These are phyloP conservation scores for Aurelia aurita complex sp. Pacific DNA, from an alignment of 30 jellyfish, hydroid and myxozoan genomes.

Conservation along the genomic window DNA sequence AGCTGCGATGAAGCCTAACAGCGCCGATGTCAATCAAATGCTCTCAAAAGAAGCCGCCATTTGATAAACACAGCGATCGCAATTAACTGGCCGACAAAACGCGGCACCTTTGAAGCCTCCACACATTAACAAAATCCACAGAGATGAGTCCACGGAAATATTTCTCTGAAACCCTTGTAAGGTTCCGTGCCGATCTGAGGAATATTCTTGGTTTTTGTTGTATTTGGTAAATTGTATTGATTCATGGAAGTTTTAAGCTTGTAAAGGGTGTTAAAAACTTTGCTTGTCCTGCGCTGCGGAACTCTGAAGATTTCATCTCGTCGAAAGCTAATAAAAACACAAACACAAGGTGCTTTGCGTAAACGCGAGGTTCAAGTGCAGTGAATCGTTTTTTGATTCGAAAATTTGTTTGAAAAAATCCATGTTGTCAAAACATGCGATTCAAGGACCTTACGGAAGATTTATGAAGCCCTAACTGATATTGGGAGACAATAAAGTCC, in stretches of 20 bases:
- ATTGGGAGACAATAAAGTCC: no score
- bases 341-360: neutral
- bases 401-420: no score
- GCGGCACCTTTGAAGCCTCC: conserved; percentile 86
- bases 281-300: conserved; percentile 31
- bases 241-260: conserved; percentile 54
- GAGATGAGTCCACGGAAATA: conserved; percentile 74
- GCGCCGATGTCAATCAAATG: conserved; percentile 87
- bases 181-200: conserved; percentile 78
- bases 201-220: conserved; percentile 65
- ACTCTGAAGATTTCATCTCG: neutral
- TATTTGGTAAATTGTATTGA: conserved; percentile 57
- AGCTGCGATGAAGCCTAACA: conserved; percentile 91
- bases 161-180: conserved; percentile 67
- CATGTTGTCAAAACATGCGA: no score
- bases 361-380: no score
- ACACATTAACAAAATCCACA: conserved; percentile 60
- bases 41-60: conserved; percentile 77
- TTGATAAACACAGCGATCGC: conserved; percentile 85
- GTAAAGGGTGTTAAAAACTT: conserved; percentile 36
- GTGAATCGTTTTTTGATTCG: no score
- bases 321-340: conserved; percentile 6
- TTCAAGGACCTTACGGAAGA: no score
- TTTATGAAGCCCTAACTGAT: no score
- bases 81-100: conserved; percentile 79